Evolutionary conservation across 2,113 vertebrate species (phyloP), one percentile per base, ranked within the genome.

Genomic region (Pachycephala philippinensis): DNA sequence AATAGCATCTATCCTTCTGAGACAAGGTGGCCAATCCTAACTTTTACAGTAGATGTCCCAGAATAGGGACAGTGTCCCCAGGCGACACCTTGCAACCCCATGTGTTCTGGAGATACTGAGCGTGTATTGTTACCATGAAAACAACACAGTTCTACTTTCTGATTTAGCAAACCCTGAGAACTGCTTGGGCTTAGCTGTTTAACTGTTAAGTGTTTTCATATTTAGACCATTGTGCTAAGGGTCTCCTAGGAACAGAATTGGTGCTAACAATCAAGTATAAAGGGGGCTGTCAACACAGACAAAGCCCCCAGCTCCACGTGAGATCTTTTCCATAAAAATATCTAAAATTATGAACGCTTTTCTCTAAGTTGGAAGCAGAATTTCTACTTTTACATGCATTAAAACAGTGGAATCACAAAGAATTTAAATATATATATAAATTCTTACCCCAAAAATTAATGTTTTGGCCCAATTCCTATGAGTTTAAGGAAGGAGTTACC

Each of bases 221-320:
- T 37, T 64, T 71, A 37, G 17, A 61, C 26, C 6, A 3, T 45
- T 50, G 35, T 71, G 47, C 5, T 84, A 53, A 74, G 37, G 9
- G 10, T 33, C 10, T 90, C 21, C 23, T 35, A 74, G 30, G 42
- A 68, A 44, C 11, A 90, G 19, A 83, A 44, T 13, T 33, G 28
- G 6, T 75, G 33, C 8, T 70, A 82, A 53, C 45, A 26, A n/a
- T 45, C 9, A 61, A n/a, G 18, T 33, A 15, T 33, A 42, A 61
- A 53, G 13, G 14, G 10, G 14, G 8, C 5, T 66, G 33, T 42
- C 37, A 72, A 30, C 11, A 66, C 6, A 60, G 44, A 22, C 35
- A 60, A 64, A 60, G 7, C 3, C 14, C 19, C 8, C 24, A 40
- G 27, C 39, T 65, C 54, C 24, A 40, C 0, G 0, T 31, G 9